Conservation (phyloP, 2,888 invertebrate genomes). For the Xanthia icteritia region DNA sequence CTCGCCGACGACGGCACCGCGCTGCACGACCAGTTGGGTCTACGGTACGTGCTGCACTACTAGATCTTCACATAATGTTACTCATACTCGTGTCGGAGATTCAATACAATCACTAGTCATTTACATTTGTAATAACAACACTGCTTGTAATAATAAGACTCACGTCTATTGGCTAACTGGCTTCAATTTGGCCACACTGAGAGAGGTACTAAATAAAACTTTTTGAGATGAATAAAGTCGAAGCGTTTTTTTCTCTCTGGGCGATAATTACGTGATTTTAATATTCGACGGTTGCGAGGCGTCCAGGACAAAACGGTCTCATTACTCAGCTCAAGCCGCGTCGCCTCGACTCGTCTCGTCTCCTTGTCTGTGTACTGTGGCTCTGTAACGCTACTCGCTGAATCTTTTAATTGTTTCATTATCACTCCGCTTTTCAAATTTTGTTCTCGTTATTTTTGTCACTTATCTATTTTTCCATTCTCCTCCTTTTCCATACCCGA, state of each 20-base stretch:
- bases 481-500: neutral
- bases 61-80: neutral
- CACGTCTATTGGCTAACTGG: neutral
- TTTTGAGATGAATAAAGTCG: neutral
- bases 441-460: slow-evolving; percentile 1
- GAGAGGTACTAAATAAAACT: neutral
- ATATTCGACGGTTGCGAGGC: slow-evolving; percentile 52
- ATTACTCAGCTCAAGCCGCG: slow-evolving; percentile 19
- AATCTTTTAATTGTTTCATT: slow-evolving; percentile 41
- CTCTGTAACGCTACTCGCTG: slow-evolving; percentile 8
- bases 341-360: too few relatives aligned
- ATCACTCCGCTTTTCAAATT: slow-evolving; percentile 11
- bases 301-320: slow-evolving; percentile 12
- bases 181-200: neutral
- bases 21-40: slow-evolving; percentile 70
- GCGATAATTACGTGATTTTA: slow-evolving; percentile 69
- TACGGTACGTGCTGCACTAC: slow-evolving; percentile 70
- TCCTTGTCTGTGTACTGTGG: slow-evolving; percentile 10
- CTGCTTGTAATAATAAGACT: neutral
- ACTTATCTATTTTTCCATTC: neutral
- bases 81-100: neutral
- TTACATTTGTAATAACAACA: neutral
- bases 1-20: slow-evolving; percentile 72
- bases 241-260: slow-evolving; percentile 1
- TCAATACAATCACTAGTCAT: neutral